phyloP scores from a whole-genome alignment of 2,113 vertebrate genomes.

The Nettapus auritus region DNA sequence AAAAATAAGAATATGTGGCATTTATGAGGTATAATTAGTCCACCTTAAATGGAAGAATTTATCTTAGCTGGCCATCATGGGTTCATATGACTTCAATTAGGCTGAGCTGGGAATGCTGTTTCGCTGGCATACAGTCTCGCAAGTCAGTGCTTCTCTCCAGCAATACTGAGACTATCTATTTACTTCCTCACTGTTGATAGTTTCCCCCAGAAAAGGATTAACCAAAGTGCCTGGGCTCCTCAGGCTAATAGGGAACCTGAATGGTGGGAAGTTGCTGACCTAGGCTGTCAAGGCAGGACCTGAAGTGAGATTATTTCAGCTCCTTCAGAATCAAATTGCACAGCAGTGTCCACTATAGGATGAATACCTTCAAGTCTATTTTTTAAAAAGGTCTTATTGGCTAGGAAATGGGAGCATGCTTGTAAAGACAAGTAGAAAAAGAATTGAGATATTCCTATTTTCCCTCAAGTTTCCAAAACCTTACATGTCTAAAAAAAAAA shows the following conservation, averaged over 20 bases:
- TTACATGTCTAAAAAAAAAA: neutral
- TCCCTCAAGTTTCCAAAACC: neutral
- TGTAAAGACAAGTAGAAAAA: neutral
- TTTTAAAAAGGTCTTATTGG: neutral
- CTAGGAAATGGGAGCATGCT: neutral
- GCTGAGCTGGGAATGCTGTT: neutral
- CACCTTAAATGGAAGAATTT: neutral
- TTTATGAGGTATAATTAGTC: rapidly evolving
- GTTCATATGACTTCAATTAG: neutral
- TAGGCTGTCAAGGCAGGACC: neutral
- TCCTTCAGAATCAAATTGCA: neutral
- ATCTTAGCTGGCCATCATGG: neutral
- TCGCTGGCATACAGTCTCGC: neutral
- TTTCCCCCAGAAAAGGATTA: neutral
- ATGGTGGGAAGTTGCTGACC: neutral
- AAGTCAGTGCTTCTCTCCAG: neutral
- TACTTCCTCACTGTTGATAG: rapidly evolving
- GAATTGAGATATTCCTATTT: neutral
- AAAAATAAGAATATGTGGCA: neutral
- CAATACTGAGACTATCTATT: neutral
- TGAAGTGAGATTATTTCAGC: neutral
- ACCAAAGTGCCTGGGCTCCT: neutral
- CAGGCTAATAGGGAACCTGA: neutral
- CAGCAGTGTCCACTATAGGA: neutral
- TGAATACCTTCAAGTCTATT: neutral